phyloP scores from a whole-genome alignment of 2,797 vertebrate genomes.

The Acipenser transmontanus region DNA sequence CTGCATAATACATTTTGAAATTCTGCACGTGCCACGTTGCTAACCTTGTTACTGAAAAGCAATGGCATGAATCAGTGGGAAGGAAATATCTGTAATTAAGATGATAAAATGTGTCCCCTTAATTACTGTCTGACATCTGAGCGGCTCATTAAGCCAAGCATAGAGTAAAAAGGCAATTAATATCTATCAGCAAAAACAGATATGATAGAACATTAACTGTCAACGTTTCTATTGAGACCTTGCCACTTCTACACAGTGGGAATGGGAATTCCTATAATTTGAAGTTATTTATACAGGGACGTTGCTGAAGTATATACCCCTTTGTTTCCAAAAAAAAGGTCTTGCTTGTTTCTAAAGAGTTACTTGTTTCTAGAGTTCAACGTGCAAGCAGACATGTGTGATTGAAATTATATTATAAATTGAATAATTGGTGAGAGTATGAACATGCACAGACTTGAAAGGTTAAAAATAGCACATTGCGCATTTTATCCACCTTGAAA shows the following conservation, averaged over 20 bases:
- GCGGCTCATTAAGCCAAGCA: constrained; percentile 42
- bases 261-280: not conserved
- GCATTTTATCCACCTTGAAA: no score
- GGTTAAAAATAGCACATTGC: no score
- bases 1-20: not conserved
- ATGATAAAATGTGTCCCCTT: constrained; percentile 35
- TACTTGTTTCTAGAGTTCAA: no score
- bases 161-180: constrained; percentile 24
- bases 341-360: no score
- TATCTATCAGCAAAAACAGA: constrained; percentile 23
- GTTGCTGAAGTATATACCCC: not conserved
- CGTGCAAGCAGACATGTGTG: no score
- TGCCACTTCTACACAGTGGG: not conserved
- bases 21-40: not conserved
- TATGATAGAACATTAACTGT: constrained; percentile 26
- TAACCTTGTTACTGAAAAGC: constrained; percentile 5
- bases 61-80: constrained; percentile 18
- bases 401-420: no score
- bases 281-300: not conserved
- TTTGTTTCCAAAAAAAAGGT: no score
- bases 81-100: constrained; percentile 50
- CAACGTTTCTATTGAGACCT: constrained; percentile 1
- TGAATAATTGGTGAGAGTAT: no score
- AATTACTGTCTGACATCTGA: constrained; percentile 46
- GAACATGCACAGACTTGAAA: no score